Conservation (phyloP, 2,888 invertebrate genomes). For the Sceliomorpha sp. region DNA sequence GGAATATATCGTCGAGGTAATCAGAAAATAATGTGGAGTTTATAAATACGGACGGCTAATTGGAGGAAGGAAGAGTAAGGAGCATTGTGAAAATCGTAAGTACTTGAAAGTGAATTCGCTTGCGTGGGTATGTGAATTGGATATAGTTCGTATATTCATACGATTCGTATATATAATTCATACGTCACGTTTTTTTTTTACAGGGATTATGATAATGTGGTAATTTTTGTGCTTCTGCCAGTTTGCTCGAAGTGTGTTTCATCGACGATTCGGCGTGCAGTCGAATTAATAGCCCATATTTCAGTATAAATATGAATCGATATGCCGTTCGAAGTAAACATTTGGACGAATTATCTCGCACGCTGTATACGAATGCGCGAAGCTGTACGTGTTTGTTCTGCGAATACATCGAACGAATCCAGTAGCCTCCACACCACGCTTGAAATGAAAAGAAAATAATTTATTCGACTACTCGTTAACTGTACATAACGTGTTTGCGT, state of each 20-base stretch:
- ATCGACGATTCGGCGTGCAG: slow-evolving; percentile 28
- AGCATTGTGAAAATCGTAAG: too few species aligned
- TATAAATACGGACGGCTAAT: too few species aligned
- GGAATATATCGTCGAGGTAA: too few species aligned
- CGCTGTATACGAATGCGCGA: slow-evolving; percentile 28
- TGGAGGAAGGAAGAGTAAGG: too few species aligned
- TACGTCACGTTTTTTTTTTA: too few species aligned
- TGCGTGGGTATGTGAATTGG: too few species aligned
- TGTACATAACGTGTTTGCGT: slow-evolving; percentile 30
- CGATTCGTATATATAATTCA: too few species aligned
- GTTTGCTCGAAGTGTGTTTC: slow-evolving; percentile 25
- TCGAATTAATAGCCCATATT: slow-evolving; percentile 37
- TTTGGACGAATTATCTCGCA: slow-evolving; percentile 46
- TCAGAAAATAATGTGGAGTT: too few species aligned
- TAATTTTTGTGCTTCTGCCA: too few species aligned
- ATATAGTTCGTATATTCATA: too few species aligned
- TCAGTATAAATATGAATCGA: slow-evolving; percentile 26
- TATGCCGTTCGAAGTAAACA: slow-evolving; percentile 35
- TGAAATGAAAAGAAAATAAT: slow-evolving; percentile 52
- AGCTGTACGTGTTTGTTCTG: slow-evolving; percentile 43
- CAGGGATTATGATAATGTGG: too few species aligned
- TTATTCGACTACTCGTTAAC: slow-evolving; percentile 33
- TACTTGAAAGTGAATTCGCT: too few species aligned
- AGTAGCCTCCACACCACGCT: slow-evolving; percentile 12
- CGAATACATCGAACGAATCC: slow-evolving; percentile 23